A percentile compares a stretch with the other conserved stretches of the same genome.
These are phyloP conservation scores for Eira barbara DNA, from an alignment of 2,113 vertebrate species.

Conservation along the genomic window DNA sequence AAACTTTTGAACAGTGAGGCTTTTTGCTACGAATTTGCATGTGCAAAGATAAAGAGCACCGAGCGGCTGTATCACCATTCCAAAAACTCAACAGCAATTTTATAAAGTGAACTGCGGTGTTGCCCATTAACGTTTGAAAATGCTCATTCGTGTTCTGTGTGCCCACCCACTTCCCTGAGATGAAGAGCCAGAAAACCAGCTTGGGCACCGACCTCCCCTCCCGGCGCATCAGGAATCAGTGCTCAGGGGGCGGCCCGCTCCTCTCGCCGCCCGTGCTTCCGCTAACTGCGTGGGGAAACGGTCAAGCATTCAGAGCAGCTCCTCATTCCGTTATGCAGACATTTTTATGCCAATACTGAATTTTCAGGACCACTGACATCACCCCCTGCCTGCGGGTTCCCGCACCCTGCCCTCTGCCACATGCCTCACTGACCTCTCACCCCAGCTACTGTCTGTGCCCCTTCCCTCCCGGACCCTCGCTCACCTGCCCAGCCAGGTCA, in stretches of 20 bases:
- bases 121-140: background rate
- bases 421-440: accelerated
- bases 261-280: background rate
- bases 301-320: background rate
- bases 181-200: accelerated
- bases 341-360: too few species aligned
- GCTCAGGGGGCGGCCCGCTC: background rate
- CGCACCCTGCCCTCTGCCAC: accelerated
- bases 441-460: accelerated
- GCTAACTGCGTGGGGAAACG: too few species aligned
- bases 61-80: too few species aligned
- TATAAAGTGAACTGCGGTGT: background rate
- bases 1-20: background rate
- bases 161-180: background rate
- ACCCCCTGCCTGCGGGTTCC: too few species aligned
- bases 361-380: background rate
- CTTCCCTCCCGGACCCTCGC: too few species aligned
- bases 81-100: background rate
- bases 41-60: background rate
- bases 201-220: background rate
- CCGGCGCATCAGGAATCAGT: accelerated
- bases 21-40: background rate
- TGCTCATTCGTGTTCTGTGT: too few species aligned
- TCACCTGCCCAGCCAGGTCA: accelerated
- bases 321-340: background rate